phyloP scores from a whole-genome alignment of 2,888 invertebrate species.

The Anarsia innoxiella region DNA sequence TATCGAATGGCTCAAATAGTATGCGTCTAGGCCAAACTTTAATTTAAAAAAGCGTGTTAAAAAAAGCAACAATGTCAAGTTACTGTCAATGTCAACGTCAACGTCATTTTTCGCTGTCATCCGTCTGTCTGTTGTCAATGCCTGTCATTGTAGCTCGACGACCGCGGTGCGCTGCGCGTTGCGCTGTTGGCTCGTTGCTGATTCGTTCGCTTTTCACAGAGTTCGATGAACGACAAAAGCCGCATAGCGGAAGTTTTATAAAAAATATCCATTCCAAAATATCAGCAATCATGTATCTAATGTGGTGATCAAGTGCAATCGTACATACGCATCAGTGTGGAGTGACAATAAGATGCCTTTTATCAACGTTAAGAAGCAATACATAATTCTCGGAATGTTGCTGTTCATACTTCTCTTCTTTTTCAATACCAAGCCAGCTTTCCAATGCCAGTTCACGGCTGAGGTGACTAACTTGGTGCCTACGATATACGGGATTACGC shows the following conservation, averaged over 20 bases:
- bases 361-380: constrained; percentile 66
- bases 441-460: constrained; percentile 59
- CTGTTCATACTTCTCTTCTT: constrained; percentile 61
- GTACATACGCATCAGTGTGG: not conserved
- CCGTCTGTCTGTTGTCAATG: not conserved
- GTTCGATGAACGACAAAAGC: constrained; percentile 10
- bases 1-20: too few relatives aligned
- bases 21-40: too few relatives aligned
- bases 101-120: not conserved
- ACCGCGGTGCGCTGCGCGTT: too few relatives aligned
- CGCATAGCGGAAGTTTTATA: constrained; percentile 9
- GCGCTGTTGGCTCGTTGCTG: too few relatives aligned
- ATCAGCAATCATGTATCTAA: constrained; percentile 4
- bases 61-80: too few relatives aligned
- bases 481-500: constrained; percentile 92
- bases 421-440: constrained; percentile 57
- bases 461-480: constrained; percentile 69
- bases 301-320: not conserved
- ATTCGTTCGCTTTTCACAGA: constrained; percentile 1
- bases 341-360: constrained; percentile 44
- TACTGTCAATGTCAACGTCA: not conserved
- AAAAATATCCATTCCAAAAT: not conserved
- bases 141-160: too few relatives aligned
- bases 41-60: too few relatives aligned
- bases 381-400: constrained; percentile 62